Percentiles rank a stretch among this genome's conserved stretches.
Conservation (phyloP, 2,797 vertebrate species). For the Uromys caudimaculatus region DNA sequence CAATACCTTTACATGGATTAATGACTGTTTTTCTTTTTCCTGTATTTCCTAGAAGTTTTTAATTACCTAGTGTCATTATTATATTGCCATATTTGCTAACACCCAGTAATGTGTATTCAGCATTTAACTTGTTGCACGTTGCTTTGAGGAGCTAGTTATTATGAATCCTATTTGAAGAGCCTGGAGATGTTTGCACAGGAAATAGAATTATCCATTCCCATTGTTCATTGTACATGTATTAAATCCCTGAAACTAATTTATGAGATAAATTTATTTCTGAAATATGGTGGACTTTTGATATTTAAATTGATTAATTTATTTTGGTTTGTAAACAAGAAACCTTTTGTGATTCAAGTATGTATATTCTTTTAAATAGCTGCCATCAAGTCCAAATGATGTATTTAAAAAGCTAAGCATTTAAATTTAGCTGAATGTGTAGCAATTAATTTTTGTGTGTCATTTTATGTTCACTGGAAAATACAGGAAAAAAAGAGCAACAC, state of each 20-base stretch:
- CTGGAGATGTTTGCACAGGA: neutral
- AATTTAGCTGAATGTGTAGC: neutral
- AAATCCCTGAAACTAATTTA: neutral
- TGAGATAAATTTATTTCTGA: slow-evolving; percentile 12
- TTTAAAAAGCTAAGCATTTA: slow-evolving; percentile 14
- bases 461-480: neutral
- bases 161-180: neutral
- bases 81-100: neutral
- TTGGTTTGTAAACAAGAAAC: neutral
- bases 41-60: slow-evolving; percentile 7
- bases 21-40: neutral
- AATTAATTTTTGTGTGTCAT: slow-evolving; percentile 17
- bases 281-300: slow-evolving; percentile 4
- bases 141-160: neutral
- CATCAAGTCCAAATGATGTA: neutral
- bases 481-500: neutral
- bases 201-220: neutral
- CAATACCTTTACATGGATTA: slow-evolving; percentile 1
- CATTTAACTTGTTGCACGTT: neutral
- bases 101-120: neutral
- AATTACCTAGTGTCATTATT: neutral
- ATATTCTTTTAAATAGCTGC: neutral
- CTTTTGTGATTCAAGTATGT: neutral
- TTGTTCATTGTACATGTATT: neutral
- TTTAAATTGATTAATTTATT: slow-evolving; percentile 44